Base-by-base conservation (phyloP, 1,140 invertebrate species). In the Euwallacea fornicatus region DNA sequence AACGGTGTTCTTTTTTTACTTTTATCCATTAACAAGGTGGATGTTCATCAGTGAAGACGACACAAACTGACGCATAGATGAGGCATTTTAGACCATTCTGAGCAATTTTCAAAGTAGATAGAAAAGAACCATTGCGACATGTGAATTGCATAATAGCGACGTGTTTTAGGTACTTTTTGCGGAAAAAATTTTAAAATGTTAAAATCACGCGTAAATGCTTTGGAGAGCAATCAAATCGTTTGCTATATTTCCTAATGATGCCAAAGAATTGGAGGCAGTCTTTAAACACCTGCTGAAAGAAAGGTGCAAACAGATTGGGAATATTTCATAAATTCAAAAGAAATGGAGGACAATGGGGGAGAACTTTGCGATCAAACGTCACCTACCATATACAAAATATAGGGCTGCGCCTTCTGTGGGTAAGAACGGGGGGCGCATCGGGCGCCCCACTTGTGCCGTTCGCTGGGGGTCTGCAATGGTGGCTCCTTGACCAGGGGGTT, bases 381-480 rank as follows among this genome's bases (percentile, higher is more conserved):
- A 70, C 69, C 13, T 71, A 71, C 69, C 69, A 63, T 71, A 60
- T 66, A 66, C 53, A 50, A 66, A 71, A 59, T 60, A 16, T 50
- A 61, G 62, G 69, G 56, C 69, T 71, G 16, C 46, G 62, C 63
- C 71, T 63, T 13, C 50, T 50, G 7, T 58, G 41, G 47, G 44
- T 62, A 53, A 59, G 33, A 53, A 56, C 43, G 62, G 69, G 71
- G 71, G 71, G 65, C 71, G 71, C 71, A 72, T 72, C 54, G 59
- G 71, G 71, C 71, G 71, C 71, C 71, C 71, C 71, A 55, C 66
- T 62, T 62, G 46, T 41, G 42, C 50, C 33, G 16, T 54, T 8
- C 50, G 71, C 71, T 67, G 65, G 60, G 71, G 71, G 58, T 63
- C 71, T 72, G 71, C 71, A 72, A 72, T 72, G 71, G 62, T 72